Conservation (phyloP, 2,797 vertebrate species). For the Naso thynnoides region DNA sequence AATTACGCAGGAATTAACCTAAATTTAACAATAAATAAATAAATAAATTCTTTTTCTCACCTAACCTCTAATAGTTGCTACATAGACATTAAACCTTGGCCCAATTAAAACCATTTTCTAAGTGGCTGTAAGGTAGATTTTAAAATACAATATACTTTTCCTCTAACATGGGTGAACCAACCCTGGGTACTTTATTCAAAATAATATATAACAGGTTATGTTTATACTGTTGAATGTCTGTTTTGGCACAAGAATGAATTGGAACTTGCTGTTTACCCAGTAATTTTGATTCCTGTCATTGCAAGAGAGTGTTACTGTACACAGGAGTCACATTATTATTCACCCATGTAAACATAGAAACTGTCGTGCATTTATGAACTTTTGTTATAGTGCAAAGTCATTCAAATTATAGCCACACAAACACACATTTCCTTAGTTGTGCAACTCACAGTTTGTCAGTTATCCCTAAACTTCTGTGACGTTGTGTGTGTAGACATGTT, state of each 20-base stretch:
- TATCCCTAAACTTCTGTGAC: not conserved
- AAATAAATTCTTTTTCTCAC: not conserved
- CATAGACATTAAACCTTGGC: no score
- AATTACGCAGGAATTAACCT: not conserved
- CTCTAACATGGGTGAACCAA: not conserved
- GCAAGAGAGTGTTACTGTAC: not conserved
- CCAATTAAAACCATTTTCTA: no score
- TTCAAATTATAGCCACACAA: not conserved
- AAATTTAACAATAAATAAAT: not conserved
- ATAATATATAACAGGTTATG: not conserved
- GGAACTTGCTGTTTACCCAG: not conserved
- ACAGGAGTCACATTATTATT: not conserved
- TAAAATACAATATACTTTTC: no score
- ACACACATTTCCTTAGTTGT: not conserved
- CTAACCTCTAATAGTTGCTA: not conserved
- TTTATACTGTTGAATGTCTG: not conserved
- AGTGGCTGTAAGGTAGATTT: no score
- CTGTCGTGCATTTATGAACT: not conserved
- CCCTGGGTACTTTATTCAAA: not conserved
- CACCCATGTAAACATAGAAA: not conserved
- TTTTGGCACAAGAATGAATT: not conserved
- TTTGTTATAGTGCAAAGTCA: not conserved
- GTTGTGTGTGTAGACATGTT: not conserved
- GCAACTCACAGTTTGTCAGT: not conserved
- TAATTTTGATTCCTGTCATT: not conserved